phyloP scores from a whole-genome alignment of 2,113 vertebrate species.

The Fulmarus glacialis region DNA sequence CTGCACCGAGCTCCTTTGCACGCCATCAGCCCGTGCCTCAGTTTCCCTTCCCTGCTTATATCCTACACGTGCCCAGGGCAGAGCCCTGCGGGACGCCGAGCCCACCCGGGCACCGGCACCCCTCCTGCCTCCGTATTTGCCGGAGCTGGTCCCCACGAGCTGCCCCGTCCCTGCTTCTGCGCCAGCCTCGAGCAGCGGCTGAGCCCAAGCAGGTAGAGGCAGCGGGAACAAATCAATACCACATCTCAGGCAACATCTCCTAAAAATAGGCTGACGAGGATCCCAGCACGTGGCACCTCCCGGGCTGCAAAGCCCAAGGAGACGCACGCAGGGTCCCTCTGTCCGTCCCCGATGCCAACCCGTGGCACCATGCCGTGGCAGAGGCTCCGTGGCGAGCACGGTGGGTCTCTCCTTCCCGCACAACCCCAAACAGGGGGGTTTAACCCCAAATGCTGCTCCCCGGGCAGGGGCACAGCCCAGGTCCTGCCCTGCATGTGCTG shows the following conservation, averaged over 20 bases:
- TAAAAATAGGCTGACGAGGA: rapidly evolving
- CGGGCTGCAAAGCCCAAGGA: neutral
- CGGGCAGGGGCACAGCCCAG: rapidly evolving
- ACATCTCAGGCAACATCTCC: neutral
- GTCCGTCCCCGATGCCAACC: rapidly evolving
- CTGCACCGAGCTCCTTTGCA: rapidly evolving
- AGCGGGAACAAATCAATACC: too few species aligned
- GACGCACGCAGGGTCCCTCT: rapidly evolving
- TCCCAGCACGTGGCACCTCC: rapidly evolving
- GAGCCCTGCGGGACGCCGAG: neutral
- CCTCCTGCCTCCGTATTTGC: neutral
- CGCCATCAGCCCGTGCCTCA: neutral
- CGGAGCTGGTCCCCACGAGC: neutral
- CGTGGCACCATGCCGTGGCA: rapidly evolving
- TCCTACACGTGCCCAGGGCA: neutral
- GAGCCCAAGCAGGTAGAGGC: too few species aligned
- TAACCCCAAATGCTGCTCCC: neutral
- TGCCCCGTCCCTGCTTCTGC: neutral
- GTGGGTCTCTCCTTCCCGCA: too few species aligned
- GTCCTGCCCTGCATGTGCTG: rapidly evolving
- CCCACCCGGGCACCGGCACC: neutral
- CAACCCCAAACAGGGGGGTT: neutral
- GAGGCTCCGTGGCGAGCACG: rapidly evolving
- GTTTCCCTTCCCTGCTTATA: neutral
- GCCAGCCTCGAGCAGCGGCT: neutral